Conservation (phyloP, 2,888 invertebrate genomes). For the Adelognathus sp. region DNA sequence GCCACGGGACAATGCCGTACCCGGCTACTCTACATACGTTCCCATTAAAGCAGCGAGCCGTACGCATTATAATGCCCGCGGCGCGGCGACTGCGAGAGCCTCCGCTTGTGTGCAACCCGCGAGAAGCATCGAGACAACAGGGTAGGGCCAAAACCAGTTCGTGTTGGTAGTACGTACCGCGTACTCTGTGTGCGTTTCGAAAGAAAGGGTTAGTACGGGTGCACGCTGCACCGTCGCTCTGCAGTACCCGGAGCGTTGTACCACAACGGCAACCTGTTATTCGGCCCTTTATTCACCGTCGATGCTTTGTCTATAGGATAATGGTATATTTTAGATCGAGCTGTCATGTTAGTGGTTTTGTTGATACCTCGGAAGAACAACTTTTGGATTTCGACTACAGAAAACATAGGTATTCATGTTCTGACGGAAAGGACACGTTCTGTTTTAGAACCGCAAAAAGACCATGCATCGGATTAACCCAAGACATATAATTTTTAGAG, state of each 20-base stretch:
- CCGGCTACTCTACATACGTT: slow-evolving; percentile 76
- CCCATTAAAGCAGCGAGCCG: slow-evolving; percentile 76
- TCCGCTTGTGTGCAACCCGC: slow-evolving; percentile 49
- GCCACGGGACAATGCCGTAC: slow-evolving; percentile 71
- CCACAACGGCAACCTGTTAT: slow-evolving; percentile 51
- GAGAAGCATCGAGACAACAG: slow-evolving; percentile 49
- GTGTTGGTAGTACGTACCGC: not conserved
- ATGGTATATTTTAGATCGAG: slow-evolving; percentile 22
- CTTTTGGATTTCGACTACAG: not conserved
- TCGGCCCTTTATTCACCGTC: slow-evolving; percentile 23
- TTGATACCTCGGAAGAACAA: not conserved
- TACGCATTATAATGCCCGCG: slow-evolving; percentile 73
- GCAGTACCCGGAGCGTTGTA: slow-evolving; percentile 20
- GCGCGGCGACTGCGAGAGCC: slow-evolving; percentile 47
- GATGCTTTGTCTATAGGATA: slow-evolving; percentile 33
- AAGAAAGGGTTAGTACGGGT: slow-evolving; percentile 36
- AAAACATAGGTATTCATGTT: not conserved
- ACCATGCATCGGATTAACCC: too few species aligned
- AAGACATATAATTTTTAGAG: too few species aligned
- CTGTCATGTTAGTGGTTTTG: not conserved
- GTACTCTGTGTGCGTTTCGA: not conserved
- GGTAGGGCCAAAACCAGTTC: slow-evolving; percentile 35
- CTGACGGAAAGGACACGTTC: not conserved
- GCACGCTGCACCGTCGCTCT: slow-evolving; percentile 30
- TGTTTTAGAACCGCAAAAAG: not conserved